Percentiles rank a stretch among this genome's conserved stretches.
These are phyloP conservation scores for Brachypteracias leptosomus DNA, from an alignment of 2,113 vertebrate genomes.

Conservation along the genomic window DNA sequence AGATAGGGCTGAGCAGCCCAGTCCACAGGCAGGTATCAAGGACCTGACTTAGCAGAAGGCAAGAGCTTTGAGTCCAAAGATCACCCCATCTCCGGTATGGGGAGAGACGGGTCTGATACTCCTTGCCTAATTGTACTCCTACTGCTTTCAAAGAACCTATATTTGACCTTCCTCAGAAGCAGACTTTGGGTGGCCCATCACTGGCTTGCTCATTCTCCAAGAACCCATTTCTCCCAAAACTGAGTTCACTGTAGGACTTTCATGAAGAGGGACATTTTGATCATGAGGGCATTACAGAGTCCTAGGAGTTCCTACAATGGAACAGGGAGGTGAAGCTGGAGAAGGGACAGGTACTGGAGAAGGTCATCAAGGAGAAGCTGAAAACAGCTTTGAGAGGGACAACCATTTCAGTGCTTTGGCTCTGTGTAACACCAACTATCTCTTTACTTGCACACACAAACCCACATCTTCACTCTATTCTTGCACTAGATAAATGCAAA, in stretches of 20 bases:
- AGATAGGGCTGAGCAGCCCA: background rate
- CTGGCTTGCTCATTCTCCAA: background rate
- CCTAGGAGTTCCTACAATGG: background rate
- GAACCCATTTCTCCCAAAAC: background rate
- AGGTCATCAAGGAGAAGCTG: background rate
- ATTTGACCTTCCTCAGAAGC: background rate
- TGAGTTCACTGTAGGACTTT: background rate
- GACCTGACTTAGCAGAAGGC: background rate
- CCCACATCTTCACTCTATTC: background rate
- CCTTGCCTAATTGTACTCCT: background rate
- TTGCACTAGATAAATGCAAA: background rate
- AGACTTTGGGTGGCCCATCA: background rate
- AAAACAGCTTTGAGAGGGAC: background rate
- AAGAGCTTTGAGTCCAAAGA: background rate
- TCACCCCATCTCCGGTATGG: accelerated
- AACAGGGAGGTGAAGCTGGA: background rate
- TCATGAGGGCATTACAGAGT: background rate
- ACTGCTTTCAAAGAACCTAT: background rate
- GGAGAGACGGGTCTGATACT: background rate
- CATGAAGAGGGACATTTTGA: background rate
- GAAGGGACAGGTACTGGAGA: background rate
- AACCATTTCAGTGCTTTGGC: background rate
- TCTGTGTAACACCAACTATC: too few relatives aligned
- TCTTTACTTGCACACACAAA: background rate
- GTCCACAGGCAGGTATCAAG: background rate